Evolutionary conservation across 2,113 vertebrate genomes (phyloP).

Genomic region (Aplodontia rufa): DNA sequence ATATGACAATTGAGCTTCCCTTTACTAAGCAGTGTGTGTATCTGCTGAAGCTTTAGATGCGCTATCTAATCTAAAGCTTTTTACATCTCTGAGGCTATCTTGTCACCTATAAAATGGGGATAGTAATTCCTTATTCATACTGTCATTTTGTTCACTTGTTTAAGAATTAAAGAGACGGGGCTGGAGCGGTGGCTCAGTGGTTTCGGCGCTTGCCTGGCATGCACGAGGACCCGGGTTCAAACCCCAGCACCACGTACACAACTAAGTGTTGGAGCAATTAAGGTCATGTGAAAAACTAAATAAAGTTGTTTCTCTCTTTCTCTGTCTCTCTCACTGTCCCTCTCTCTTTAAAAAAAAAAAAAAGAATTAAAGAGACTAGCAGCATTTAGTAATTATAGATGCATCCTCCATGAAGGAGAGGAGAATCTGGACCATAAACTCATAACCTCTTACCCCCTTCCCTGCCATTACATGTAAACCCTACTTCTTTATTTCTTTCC

Average conservation of each 20-base stretch:
- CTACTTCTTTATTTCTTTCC: neutral
- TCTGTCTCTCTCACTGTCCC: too few species aligned
- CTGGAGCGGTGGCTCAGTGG: too few species aligned
- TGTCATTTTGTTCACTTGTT: neutral
- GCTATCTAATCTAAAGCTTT: neutral
- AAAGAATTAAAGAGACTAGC: neutral
- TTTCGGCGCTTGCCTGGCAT: too few species aligned
- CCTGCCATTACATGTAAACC: neutral
- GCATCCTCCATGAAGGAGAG: neutral
- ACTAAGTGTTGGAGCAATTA: too few species aligned
- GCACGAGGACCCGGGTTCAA: too few species aligned
- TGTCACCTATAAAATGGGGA: neutral
- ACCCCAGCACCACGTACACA: too few species aligned
- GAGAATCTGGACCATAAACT: neutral
- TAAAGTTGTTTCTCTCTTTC: too few species aligned
- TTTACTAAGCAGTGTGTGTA: neutral
- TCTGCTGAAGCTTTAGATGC: neutral
- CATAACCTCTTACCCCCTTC: neutral
- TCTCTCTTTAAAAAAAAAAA: too few species aligned
- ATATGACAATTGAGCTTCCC: neutral
- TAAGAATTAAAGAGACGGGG: neutral
- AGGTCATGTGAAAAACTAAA: too few species aligned
- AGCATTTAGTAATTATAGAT: neutral
- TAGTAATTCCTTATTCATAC: neutral
- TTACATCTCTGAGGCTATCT: neutral